Base-by-base conservation (phyloP, 1,140 invertebrate genomes). In the Xylocopa sonorina region DNA sequence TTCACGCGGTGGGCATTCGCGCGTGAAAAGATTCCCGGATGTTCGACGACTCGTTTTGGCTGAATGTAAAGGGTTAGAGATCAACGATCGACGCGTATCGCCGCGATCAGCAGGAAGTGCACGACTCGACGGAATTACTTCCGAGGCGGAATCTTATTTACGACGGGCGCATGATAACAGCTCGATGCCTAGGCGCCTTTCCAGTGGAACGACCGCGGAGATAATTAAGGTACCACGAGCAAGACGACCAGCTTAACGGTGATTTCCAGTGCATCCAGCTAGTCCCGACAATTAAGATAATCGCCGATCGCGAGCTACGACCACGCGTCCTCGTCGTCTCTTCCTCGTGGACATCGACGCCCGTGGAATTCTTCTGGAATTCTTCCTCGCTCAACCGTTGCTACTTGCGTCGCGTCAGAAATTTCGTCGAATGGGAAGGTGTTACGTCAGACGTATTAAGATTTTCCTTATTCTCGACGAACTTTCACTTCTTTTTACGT, bases 221-320 rank as follows among this genome's bases (percentile, higher is more conserved):
- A 86, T 87, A 86, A 87, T 87, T 87, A 87, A 84, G 84, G 80
- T 80, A 87, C 78, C 72, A 81, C 72, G 78, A 83, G 63, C 62
- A 81, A 66, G 64, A 87, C 79, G 64, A 84, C 78, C 63, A 74
- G 46, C 67, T 63, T 86, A 87, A 87, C 86, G 86, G 84, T 86
- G 69, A 81, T 84, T 80, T 81, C 75, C 67, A 60, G 69, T 62
- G 75, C 76, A 69, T 81, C 77, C 63, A 78, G 55, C 75, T 60
- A 83, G 76, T 55, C 57, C 50, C 74, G 57, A 69, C 77, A 74
- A 87, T 86, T 87, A 85, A 87, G 84, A 87, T 87, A 87, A 86
- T 66, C 76, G 81, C n/a, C 53, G 80, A 85, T 87, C 69, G 72
- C 57, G 57, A 21, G 57, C 21, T 51, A 10, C 55, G 38, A 38